Conservation (phyloP, 2,113 vertebrate genomes). For the Asarcornis scutulata region DNA sequence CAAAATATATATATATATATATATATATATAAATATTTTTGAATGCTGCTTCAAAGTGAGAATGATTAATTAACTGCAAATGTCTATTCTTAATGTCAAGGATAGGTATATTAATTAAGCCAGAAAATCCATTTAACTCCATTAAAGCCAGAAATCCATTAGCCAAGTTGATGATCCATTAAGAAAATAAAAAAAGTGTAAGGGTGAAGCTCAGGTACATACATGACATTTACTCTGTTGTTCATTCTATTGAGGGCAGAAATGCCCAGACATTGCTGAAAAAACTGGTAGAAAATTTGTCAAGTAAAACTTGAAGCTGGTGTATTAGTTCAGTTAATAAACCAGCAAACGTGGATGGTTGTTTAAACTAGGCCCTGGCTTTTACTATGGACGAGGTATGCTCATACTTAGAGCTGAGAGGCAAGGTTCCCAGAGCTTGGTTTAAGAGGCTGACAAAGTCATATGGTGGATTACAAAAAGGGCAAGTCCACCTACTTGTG, state of each 20-base stretch:
- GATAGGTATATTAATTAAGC: neutral
- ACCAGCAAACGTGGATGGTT: too few species aligned
- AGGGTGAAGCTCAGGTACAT: neutral
- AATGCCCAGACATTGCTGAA: neutral
- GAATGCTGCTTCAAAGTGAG: neutral
- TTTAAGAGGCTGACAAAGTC: conserved; percentile 18
- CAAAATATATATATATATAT: neutral
- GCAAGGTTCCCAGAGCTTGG: neutral
- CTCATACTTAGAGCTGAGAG: neutral
- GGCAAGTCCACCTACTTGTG: neutral
- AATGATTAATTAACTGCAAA: neutral
- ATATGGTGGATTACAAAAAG: neutral
- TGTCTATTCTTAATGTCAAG: neutral
- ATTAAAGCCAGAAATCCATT: neutral
- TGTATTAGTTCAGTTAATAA: neutral
- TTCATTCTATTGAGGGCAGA: neutral
- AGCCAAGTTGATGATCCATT: neutral
- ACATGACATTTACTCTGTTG: neutral
- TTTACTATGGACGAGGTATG: neutral
- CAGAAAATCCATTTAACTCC: too few species aligned
- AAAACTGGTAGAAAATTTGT: neutral
- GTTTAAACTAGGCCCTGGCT: neutral
- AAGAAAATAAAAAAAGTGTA: neutral
- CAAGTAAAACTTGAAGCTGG: neutral
- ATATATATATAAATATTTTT: neutral